Evolutionary conservation across 2,113 vertebrate species (phyloP).

Genomic region (Poeciliopsis turrubarensis): DNA sequence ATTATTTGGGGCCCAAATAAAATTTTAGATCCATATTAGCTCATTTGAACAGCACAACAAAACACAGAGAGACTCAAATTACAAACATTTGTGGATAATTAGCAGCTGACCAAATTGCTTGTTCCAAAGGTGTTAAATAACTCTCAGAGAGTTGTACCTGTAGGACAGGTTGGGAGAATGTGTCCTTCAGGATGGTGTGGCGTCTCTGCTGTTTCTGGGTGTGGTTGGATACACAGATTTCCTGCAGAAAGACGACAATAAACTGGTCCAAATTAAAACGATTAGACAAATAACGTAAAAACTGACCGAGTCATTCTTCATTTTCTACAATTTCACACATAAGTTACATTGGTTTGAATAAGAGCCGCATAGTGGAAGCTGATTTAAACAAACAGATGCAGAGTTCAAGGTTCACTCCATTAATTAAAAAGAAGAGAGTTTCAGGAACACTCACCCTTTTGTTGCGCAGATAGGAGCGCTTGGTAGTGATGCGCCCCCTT

Average conservation of each 20-base stretch:
- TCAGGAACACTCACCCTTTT: slow-evolving; percentile 86
- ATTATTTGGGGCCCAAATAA: too few species aligned
- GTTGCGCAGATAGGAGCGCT: slow-evolving; percentile 97
- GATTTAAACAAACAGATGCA: neutral
- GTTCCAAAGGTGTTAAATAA: neutral
- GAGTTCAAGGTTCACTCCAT: neutral
- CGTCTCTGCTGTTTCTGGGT: slow-evolving; percentile 87
- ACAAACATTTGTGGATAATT: too few species aligned
- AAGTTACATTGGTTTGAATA: neutral
- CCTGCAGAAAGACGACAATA: slow-evolving; percentile 74
- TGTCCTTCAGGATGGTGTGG: slow-evolving; percentile 80
- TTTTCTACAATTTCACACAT: too few species aligned
- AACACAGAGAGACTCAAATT: too few species aligned
- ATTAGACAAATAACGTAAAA: neutral
- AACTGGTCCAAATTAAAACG: neutral
- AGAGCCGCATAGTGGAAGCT: neutral
- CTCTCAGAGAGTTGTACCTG: slow-evolving; percentile 76
- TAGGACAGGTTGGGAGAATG: slow-evolving; percentile 77
- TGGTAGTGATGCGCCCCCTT: slow-evolving; percentile 93
- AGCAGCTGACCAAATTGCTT: neutral
- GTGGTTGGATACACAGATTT: slow-evolving; percentile 94
- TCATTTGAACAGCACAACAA: too few species aligned
- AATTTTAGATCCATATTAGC: too few species aligned
- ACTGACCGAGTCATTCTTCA: too few species aligned
- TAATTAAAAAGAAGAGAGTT: neutral